Percentiles rank a stretch among this genome's conserved stretches.
These are phyloP conservation scores for Halictus ligatus DNA, from an alignment of 2,888 invertebrate genomes.

Conservation along the genomic window DNA sequence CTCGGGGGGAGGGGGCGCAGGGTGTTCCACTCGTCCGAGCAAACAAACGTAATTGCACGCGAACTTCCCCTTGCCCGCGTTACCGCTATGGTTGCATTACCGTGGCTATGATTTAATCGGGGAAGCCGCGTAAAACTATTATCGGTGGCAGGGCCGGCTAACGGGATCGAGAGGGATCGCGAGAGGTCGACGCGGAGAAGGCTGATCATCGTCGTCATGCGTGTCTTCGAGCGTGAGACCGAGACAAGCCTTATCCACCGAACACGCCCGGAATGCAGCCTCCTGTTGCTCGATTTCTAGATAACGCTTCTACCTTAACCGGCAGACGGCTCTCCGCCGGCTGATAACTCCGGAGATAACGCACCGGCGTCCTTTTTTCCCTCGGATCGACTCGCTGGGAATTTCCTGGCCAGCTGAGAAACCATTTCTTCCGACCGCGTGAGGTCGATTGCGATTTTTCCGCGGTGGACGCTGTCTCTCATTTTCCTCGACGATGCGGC, in stretches of 20 bases:
- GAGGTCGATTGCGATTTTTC: background rate
- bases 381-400: background rate
- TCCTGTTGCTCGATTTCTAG: constrained; percentile 35
- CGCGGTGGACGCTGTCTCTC: background rate
- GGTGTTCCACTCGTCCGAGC: constrained; percentile 56
- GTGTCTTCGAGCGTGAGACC: constrained; percentile 69
- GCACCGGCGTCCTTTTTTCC: too few relatives aligned
- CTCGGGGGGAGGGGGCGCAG: background rate
- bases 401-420: background rate
- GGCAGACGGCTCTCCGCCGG: background rate
- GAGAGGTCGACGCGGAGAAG: constrained; percentile 26
- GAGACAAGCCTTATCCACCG: constrained; percentile 63
- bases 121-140: constrained; percentile 73
- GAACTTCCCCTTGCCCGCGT: constrained; percentile 38
- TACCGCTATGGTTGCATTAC: constrained; percentile 49
- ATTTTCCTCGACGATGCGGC: background rate
- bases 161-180: constrained; percentile 61
- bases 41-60: constrained; percentile 78
- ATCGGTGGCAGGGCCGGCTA: constrained; percentile 75
- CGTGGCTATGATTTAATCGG: constrained; percentile 76
- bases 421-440: background rate
- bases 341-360: background rate
- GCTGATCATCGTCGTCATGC: constrained; percentile 53
- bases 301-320: constrained; percentile 25
- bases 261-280: constrained; percentile 46